Base-by-base conservation (phyloP, 2,797 vertebrate species). In the Acanthurus leucopareius region DNA sequence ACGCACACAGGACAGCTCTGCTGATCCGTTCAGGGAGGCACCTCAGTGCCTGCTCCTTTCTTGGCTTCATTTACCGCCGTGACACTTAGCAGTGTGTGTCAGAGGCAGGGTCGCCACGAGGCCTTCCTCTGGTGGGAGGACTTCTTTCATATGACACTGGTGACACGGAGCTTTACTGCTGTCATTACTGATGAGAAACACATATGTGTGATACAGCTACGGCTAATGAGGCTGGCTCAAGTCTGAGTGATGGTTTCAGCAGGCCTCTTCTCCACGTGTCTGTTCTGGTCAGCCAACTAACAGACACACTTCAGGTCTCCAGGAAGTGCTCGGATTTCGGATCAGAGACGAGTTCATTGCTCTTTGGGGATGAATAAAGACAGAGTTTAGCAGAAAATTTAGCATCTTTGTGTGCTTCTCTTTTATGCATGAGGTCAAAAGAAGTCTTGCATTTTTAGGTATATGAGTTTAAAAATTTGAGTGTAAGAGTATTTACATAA, bases 21-120 rank as follows among this genome's bases (percentile, higher is more conserved):
- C 81, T 84, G 83, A 88, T 77, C 59, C 57, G 71, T 49, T 80
- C 64, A 82, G 82, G 22, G 82, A 73, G 76, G 85, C 80, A 73
- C 84, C 70, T 86, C 86, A 35, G 86, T 53, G 73, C 75, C 47
- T 73, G 85, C 80, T 80, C 52, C 77, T 69, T 82, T 56, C 68
- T 70, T 69, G 69, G 72, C 84, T 73, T 60, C 5, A 20, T 32
- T 84, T 59, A 52, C 68, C 59, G 49, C 76, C 67, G 63, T 48
- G 62, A 86, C 89, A 84, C 82, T 73, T 71, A 10, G 74, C 78
- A 62, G 91, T 88, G 69, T 45, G 53, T 10, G 10, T 20, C 60
- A 51, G 52, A 77, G 49, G 70, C 69, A 14, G 14, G 57, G 86
- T 85, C 85, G 79, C 35, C 10, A 7, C 19, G 53, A 79, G 83